Percentiles rank a stretch among this genome's conserved stretches.
Evolutionary conservation across 2,113 vertebrate genomes (phyloP).

Genomic region (Hoplias malabaricus): DNA sequence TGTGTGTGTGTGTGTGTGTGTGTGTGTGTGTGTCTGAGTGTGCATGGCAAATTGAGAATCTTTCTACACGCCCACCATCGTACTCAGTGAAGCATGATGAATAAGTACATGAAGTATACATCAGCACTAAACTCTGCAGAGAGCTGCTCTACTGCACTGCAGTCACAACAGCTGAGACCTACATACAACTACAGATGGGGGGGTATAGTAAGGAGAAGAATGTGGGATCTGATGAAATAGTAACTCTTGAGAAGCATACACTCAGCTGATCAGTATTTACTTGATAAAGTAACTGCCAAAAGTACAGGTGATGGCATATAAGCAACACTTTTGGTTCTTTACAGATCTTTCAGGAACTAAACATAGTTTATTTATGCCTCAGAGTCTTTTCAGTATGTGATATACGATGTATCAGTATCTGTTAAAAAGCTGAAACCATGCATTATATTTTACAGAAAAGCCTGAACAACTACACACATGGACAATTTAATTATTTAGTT

Average conservation of each 20-base stretch:
- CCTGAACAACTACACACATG: too few species aligned
- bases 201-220: background rate
- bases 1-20: slow-evolving; percentile 11
- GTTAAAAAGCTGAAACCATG: too few species aligned
- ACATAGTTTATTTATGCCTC: too few species aligned
- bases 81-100: slow-evolving; percentile 14
- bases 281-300: background rate
- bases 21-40: slow-evolving; percentile 17
- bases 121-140: slow-evolving; percentile 39
- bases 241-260: background rate
- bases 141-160: background rate
- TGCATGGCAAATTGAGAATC: background rate
- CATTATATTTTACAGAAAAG: too few species aligned
- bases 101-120: slow-evolving; percentile 49
- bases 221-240: too few species aligned
- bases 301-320: too few species aligned
- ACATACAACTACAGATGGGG: background rate
- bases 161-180: background rate
- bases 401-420: too few species aligned
- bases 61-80: slow-evolving; percentile 7
- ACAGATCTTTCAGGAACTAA: too few species aligned
- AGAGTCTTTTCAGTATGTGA: too few species aligned
- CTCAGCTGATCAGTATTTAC: background rate
- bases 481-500: too few species aligned
- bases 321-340: too few species aligned